These are phyloP conservation scores for Halictus ligatus DNA, from an alignment of 2,888 invertebrate genomes.

Conservation along the genomic window DNA sequence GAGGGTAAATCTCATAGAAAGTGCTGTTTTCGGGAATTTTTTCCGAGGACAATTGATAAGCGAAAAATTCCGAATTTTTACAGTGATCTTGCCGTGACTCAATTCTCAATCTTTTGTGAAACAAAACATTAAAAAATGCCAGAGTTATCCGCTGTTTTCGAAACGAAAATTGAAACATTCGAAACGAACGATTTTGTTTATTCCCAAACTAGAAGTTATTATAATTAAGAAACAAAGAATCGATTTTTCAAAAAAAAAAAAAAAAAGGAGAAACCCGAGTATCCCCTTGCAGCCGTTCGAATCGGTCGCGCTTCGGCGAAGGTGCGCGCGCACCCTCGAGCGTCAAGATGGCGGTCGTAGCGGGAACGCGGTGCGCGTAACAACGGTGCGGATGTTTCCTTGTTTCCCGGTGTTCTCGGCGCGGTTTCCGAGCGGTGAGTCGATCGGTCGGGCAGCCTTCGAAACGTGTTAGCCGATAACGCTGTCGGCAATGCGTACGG, in stretches of 20 bases:
- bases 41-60: not conserved
- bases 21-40: not conserved
- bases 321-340: constrained; percentile 30
- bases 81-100: not conserved
- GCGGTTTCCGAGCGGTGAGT: not conserved
- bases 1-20: not conserved
- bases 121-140: not conserved
- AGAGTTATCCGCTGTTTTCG: not conserved
- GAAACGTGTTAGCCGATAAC: constrained; percentile 2
- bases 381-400: not conserved
- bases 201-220: not conserved
- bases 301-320: not conserved
- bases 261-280: not conserved
- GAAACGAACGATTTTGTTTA: not conserved
- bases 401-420: not conserved
- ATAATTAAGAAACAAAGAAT: no score
- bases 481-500: not conserved
- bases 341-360: constrained; percentile 41
- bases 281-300: not conserved
- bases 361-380: constrained; percentile 36
- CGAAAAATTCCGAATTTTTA: not conserved
- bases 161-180: not conserved
- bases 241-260: no score
- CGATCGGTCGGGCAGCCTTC: not conserved
- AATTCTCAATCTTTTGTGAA: not conserved